phyloP scores from a whole-genome alignment of 2,888 invertebrate genomes.

The Campopleginae sp. region DNA sequence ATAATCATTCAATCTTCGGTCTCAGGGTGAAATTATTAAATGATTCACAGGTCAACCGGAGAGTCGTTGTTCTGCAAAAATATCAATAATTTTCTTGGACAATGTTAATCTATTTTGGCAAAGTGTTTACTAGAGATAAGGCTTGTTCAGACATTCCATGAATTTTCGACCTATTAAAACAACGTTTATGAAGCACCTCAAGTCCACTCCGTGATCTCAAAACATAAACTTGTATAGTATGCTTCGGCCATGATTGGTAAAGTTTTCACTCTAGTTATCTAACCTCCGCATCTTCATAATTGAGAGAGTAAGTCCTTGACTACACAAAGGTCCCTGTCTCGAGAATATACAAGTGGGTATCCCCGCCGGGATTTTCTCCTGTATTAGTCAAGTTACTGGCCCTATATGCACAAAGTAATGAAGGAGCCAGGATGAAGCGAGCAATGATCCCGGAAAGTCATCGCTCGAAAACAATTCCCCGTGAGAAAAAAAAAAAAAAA shows the following conservation, averaged over 20 bases:
- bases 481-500: neutral
- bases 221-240: neutral
- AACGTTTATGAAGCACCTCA: conserved; percentile 5
- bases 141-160: neutral
- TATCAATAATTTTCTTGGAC: neutral
- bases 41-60: neutral
- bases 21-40: neutral
- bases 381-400: conserved; percentile 38
- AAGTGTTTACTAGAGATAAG: neutral
- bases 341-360: conserved; percentile 29
- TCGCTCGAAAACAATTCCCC: neutral
- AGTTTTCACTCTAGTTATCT: conserved; percentile 49
- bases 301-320: conserved; percentile 45
- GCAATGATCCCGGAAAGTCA: neutral
- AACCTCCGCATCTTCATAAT: conserved; percentile 55
- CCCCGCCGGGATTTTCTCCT: conserved; percentile 6
- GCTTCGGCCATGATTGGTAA: conserved; percentile 41
- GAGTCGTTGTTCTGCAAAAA: neutral
- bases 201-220: conserved; percentile 40
- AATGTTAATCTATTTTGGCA: neutral
- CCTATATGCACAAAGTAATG: conserved; percentile 7
- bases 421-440: neutral
- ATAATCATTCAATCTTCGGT: too few species aligned
- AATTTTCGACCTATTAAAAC: neutral
- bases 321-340: conserved; percentile 34